Evolutionary conservation across 1,140 invertebrate genomes (phyloP).

Genomic region (Acarapis woodi): DNA sequence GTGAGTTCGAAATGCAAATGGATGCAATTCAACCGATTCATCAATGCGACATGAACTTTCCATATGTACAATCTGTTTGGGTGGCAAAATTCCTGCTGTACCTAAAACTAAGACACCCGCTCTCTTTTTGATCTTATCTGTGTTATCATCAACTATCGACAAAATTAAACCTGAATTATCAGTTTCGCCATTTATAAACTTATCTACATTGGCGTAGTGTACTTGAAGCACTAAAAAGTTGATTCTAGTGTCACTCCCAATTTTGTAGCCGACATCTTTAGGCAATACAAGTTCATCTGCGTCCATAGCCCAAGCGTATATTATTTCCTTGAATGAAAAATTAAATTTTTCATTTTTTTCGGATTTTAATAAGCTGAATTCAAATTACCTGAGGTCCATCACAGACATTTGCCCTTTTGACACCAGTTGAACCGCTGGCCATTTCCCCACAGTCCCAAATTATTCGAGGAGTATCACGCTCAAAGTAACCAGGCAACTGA

Average conservation of each 20-base stretch:
- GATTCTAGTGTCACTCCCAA: slow-evolving; percentile 21
- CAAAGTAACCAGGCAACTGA: slow-evolving; percentile 38
- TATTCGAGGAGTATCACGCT: slow-evolving; percentile 19
- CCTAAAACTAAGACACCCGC: slow-evolving; percentile 63
- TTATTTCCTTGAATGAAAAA: no score
- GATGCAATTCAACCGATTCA: slow-evolving; percentile 56
- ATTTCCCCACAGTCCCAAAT: slow-evolving; percentile 87
- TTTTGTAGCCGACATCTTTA: slow-evolving; percentile 27
- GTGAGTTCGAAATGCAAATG: slow-evolving; percentile 80
- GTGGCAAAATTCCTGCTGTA: slow-evolving; percentile 41
- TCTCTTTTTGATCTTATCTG: slow-evolving; percentile 28
- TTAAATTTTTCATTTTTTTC: slow-evolving; percentile 11
- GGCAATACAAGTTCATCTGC: slow-evolving; percentile 59
- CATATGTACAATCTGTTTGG: slow-evolving; percentile 40
- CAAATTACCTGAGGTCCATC: no score
- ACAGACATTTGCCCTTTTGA: background rate
- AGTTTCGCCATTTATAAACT: slow-evolving; percentile 21
- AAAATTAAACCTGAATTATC: slow-evolving; percentile 13
- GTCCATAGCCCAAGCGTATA: slow-evolving; percentile 91
- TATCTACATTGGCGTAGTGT: slow-evolving; percentile 48
- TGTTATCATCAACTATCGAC: slow-evolving; percentile 8
- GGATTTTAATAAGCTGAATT: no score
- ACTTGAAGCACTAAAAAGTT: slow-evolving; percentile 46
- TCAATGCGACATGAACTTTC: slow-evolving; percentile 50
- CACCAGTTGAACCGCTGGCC: slow-evolving; percentile 20